Conservation (phyloP, 2,797 vertebrate species). For the Pseudochirops cupreus region DNA sequence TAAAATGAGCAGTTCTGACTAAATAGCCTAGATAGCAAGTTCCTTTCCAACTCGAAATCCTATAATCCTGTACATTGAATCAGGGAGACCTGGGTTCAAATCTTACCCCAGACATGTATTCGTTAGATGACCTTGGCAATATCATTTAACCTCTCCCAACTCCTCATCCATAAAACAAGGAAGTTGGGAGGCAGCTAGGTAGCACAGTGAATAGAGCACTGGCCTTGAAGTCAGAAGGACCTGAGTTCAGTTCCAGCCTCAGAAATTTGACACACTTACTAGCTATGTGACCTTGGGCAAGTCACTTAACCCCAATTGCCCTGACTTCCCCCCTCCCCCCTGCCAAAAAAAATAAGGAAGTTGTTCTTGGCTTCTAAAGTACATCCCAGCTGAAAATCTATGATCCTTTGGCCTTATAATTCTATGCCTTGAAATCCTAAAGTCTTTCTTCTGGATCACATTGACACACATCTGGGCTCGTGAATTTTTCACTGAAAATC, state of each 20-base stretch:
- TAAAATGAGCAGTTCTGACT: background rate
- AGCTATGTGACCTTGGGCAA: too few relatives aligned
- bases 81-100: background rate
- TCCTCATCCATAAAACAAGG: background rate
- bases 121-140: background rate
- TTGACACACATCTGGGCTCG: background rate
- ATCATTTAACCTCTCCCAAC: background rate
- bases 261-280: too few relatives aligned
- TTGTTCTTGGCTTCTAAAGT: background rate
- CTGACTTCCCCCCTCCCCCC: too few relatives aligned
- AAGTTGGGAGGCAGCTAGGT: too few relatives aligned
- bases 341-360: too few relatives aligned
- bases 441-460: background rate
- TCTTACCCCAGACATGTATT: background rate
- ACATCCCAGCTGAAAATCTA: background rate
- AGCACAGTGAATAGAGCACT: too few relatives aligned
- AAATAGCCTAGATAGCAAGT: background rate
- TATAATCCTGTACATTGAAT: background rate
- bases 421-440: background rate
- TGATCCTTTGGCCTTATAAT: background rate
- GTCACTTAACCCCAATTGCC: too few relatives aligned
- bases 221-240: too few relatives aligned
- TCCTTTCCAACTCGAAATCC: background rate
- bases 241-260: too few relatives aligned
- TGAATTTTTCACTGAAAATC: background rate